Evolutionary conservation across 2,888 invertebrate species (phyloP).

Genomic region (Mythimna vitellina): DNA sequence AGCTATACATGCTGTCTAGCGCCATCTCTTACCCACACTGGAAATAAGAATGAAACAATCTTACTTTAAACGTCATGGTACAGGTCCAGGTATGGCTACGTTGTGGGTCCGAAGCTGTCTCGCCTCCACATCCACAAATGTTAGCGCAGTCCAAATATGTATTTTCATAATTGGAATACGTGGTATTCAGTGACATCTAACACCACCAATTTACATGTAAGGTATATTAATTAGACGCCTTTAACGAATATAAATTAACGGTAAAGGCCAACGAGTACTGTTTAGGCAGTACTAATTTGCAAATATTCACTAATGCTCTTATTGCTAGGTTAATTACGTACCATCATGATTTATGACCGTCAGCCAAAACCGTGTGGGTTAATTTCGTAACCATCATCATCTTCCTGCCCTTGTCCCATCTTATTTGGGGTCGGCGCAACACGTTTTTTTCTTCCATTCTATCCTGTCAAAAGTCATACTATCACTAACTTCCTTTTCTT

Average conservation of each 20-base stretch:
- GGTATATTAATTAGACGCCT: background rate
- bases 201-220: background rate
- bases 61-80: no score
- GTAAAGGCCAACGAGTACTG: slow-evolving; percentile 21
- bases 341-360: background rate
- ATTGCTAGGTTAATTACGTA: slow-evolving; percentile 42
- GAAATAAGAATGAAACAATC: no score
- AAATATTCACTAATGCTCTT: slow-evolving; percentile 34
- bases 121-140: background rate
- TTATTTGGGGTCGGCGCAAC: no score
- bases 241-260: background rate
- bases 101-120: background rate
- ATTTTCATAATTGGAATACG: background rate
- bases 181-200: background rate
- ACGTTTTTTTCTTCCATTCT: no score
- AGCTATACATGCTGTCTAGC: no score
- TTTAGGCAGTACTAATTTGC: slow-evolving; percentile 22
- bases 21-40: no score
- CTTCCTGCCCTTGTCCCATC: no score
- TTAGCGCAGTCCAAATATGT: background rate
- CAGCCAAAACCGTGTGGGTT: background rate
- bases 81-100: no score
- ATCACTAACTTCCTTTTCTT: no score
- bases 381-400: no score
- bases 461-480: no score